Evolutionary conservation across 1,140 invertebrate species (phyloP).

Genomic region (Drosophila sechellia): DNA sequence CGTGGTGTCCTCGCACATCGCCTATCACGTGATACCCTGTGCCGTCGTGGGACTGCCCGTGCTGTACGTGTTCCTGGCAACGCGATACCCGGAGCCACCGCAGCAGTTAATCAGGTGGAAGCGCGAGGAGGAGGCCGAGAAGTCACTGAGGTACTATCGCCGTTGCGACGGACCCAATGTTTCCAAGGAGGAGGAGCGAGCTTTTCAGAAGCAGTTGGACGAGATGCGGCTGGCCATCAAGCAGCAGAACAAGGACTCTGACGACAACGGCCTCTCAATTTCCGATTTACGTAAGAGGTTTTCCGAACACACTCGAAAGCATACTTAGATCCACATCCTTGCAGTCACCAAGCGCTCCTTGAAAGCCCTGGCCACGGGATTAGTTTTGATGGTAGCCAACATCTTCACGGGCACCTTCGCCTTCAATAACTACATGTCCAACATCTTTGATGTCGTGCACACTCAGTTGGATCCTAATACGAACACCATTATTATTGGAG

Average conservation of each 20-base stretch:
- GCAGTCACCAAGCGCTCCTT: constrained; percentile 61
- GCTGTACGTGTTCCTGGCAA: constrained; percentile 46
- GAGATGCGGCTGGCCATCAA: constrained; percentile 60
- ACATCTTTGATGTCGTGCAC: constrained; percentile 88
- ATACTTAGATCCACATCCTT: background rate
- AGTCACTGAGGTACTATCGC: constrained; percentile 65
- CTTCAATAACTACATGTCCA: constrained; percentile 80
- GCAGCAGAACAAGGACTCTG: constrained; percentile 38
- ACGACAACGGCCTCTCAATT: constrained; percentile 19
- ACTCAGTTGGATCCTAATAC: constrained; percentile 86
- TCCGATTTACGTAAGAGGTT: constrained; percentile 68
- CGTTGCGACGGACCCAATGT: constrained; percentile 34
- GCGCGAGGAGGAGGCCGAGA: constrained; percentile 46
- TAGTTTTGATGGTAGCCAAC: constrained; percentile 70
- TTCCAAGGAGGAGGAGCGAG: constrained; percentile 47
- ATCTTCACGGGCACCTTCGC: constrained; percentile 75
- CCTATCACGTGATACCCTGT: constrained; percentile 70
- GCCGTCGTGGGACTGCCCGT: constrained; percentile 61
- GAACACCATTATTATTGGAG: constrained; percentile 86
- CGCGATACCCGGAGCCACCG: constrained; percentile 71
- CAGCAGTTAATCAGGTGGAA: constrained; percentile 61
- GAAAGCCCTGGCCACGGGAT: constrained; percentile 58
- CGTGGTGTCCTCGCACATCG: constrained; percentile 63
- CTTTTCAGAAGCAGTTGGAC: constrained; percentile 56
- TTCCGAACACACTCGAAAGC: background rate